A percentile compares a stretch with the other conserved stretches of the same genome.
phyloP scores from a whole-genome alignment of 92 coral and sea anemone species.

The Porites rus region DNA sequence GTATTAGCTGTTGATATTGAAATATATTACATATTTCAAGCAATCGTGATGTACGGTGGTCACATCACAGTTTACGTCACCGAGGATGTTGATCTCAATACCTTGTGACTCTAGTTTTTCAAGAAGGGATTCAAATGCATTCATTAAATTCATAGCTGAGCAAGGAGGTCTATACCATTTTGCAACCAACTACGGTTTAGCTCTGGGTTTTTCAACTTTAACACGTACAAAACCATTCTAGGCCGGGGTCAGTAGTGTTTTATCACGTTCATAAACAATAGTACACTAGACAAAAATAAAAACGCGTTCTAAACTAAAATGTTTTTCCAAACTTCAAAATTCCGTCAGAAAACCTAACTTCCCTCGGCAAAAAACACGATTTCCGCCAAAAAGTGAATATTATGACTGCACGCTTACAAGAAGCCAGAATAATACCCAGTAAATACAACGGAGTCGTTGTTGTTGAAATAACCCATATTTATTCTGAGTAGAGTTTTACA shows the following conservation, averaged over 20 bases:
- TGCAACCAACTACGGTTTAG: not conserved
- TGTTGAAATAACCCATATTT: too few species aligned
- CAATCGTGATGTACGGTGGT: slow-evolving; percentile 24
- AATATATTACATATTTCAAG: slow-evolving; percentile 10
- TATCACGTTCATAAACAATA: slow-evolving; percentile 16
- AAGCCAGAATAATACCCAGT: too few species aligned
- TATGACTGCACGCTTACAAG: too few species aligned
- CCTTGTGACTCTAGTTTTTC: slow-evolving; percentile 23
- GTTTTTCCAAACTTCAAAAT: too few species aligned
- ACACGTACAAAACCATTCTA: slow-evolving; percentile 12
- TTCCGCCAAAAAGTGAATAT: too few species aligned
- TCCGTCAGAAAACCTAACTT: too few species aligned
- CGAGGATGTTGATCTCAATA: slow-evolving; percentile 17
- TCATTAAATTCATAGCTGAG: slow-evolving; percentile 5
- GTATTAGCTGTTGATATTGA: slow-evolving; percentile 21
- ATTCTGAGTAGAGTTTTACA: too few species aligned
- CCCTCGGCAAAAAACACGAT: too few species aligned
- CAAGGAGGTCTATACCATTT: slow-evolving; percentile 32
- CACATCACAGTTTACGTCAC: not conserved
- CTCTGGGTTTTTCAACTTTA: slow-evolving; percentile 2
- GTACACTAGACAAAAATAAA: too few species aligned
- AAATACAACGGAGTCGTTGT: too few species aligned
- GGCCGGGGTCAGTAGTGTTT: not conserved
- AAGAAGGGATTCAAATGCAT: slow-evolving; percentile 23
- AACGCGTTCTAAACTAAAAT: too few species aligned